Evolutionary conservation across 2,797 vertebrate genomes (phyloP), one percentile per base, ranked within the genome.

Genomic region (Phoxinus dragarum): DNA sequence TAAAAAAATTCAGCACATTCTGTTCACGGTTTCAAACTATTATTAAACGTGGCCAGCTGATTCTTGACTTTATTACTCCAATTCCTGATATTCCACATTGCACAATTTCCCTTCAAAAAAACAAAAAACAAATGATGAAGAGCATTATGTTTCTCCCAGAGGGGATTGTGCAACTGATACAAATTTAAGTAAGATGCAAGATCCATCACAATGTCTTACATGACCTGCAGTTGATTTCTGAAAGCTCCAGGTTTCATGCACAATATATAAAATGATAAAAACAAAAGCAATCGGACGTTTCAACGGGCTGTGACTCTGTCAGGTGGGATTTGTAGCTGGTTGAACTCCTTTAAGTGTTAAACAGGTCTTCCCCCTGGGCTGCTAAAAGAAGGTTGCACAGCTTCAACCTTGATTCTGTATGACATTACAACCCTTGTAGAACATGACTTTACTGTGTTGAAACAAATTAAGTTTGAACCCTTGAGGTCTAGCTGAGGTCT

Each of bases 31-130:
- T 23, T 56, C 3, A 47, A 72, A 42, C 71, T 84, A 87, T 78
- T 88, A 66, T 72, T 84, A 76, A 27, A 81, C 77, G 17, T 34
- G 12, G 34, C 54, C 31, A 71, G 36, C 27, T 38, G 40, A 73
- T 67, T 79, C 44, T 64, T 52, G 67, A 79, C 56, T 38, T 79
- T 52, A 31, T 49, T 64, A 14, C 5, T 17, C 69, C 23, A 40
- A 73, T 59, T 56, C 8, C 71, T 42, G 31, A 44, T 38, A 61
- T 68, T 81, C 36, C 40, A 19, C 61, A 69, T 86, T 86, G 42
- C 82, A 83, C 84, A 89, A 84, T 73, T 38, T 77, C 54, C 82
- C 17, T 23, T 59, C 40, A 17, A 17, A 82, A 66, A 14, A 54
- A 19, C 16, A 82, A 59, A 40, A 40, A 40, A 3, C 17, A 71